phyloP scores from a whole-genome alignment of 2,888 invertebrate species.

The Acrobasis suavella region DNA sequence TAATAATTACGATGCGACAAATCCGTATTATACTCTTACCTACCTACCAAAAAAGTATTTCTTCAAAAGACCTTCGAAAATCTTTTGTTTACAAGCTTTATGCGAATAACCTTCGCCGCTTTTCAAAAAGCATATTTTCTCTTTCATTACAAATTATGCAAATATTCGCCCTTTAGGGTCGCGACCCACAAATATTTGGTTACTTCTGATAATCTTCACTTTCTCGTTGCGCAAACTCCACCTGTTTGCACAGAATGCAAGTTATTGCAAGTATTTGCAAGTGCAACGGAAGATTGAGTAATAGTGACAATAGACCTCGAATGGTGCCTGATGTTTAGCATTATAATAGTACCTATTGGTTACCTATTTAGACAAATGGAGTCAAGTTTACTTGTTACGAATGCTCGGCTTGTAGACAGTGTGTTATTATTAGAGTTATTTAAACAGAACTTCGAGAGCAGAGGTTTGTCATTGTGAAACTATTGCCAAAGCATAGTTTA shows the following conservation, averaged over 20 bases:
- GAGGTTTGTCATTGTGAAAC: background rate
- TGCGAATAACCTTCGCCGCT: slow-evolving; percentile 10
- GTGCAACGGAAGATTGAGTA: slow-evolving; percentile 14
- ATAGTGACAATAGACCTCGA: slow-evolving; percentile 12
- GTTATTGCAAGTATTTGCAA: slow-evolving; percentile 1
- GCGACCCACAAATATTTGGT: slow-evolving; percentile 13
- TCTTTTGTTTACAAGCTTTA: background rate
- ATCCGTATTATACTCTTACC: no score
- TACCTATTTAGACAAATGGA: slow-evolving; percentile 18
- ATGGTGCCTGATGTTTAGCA: slow-evolving; percentile 17
- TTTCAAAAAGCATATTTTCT: slow-evolving; percentile 18
- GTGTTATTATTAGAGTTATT: background rate
- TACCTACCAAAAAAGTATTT: no score
- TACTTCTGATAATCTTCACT: slow-evolving; percentile 19
- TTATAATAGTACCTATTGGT: slow-evolving; percentile 9
- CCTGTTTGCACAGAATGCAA: slow-evolving; percentile 18
- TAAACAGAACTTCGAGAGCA: background rate
- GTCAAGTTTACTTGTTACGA: slow-evolving; percentile 17
- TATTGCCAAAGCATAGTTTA: background rate
- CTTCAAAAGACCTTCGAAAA: background rate
- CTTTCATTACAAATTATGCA: slow-evolving; percentile 8
- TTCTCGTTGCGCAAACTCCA: slow-evolving; percentile 26
- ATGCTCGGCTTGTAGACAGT: slow-evolving; percentile 8
- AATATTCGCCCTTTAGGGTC: slow-evolving; percentile 24
- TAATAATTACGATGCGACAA: no score